Conservation (phyloP, 1,140 invertebrate genomes). For the Olivierus martensii region DNA sequence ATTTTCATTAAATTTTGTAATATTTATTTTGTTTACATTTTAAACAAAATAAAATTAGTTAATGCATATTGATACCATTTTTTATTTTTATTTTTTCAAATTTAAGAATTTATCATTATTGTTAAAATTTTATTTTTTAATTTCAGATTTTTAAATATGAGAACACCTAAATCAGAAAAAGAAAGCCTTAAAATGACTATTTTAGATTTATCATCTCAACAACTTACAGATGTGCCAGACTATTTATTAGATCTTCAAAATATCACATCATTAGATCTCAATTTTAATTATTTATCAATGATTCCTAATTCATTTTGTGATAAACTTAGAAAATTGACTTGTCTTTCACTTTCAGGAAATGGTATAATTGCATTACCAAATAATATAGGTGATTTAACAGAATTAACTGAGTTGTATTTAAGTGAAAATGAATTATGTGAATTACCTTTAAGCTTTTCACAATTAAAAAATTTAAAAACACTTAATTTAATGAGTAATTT, state of each 20-base stretch:
- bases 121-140: too few species aligned
- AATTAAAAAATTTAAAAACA: constrained; percentile 4
- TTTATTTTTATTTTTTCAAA: too few species aligned
- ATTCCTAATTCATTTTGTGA: constrained; percentile 3
- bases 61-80: too few species aligned
- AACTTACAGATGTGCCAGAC: constrained; percentile 1
- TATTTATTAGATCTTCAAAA: not conserved
- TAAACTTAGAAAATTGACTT: not conserved
- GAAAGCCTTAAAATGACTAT: too few species aligned
- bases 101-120: too few species aligned
- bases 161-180: too few species aligned
- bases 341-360: constrained; percentile 9
- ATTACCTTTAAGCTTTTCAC: constrained; percentile 2
- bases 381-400: not conserved
- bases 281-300: constrained; percentile 2
- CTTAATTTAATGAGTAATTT: constrained; percentile 6
- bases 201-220: not conserved
- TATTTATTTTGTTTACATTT: too few species aligned
- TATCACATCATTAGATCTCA: not conserved
- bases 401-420: constrained; percentile 4
- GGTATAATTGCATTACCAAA: not conserved
- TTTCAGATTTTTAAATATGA: too few species aligned
- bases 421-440: constrained; percentile 5
- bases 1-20: too few species aligned
- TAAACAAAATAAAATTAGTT: too few species aligned